phyloP scores from a whole-genome alignment of 2,113 vertebrate species.

The Ginglymostoma cirratum region DNA sequence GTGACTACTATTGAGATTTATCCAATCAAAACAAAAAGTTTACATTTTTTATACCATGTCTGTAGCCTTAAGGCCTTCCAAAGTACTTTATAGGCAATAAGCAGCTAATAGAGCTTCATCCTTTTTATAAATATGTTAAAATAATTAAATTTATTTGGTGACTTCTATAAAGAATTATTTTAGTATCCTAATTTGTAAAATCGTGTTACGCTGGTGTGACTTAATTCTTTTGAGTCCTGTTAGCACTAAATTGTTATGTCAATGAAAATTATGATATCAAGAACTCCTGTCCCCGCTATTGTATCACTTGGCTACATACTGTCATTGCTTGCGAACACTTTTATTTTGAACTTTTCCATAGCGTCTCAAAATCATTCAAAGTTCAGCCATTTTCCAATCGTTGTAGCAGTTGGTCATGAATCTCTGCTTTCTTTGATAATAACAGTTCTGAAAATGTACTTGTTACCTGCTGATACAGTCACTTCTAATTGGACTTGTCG shows the following conservation, averaged over 20 bases:
- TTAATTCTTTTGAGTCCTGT: neutral
- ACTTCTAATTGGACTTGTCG: neutral
- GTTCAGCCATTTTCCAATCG: neutral
- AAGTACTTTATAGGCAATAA: neutral
- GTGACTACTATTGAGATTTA: neutral
- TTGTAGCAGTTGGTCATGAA: neutral
- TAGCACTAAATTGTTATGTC: neutral
- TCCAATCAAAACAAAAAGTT: neutral
- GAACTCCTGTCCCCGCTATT: neutral
- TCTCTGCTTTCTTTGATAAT: neutral
- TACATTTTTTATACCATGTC: neutral
- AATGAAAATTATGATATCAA: neutral
- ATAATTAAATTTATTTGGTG: neutral
- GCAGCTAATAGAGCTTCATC: neutral
- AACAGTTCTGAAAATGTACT: neutral
- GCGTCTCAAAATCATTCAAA: neutral
- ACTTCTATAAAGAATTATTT: neutral
- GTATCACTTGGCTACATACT: neutral
- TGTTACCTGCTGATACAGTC: neutral
- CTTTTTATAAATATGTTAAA: neutral
- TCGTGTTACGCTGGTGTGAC: neutral
- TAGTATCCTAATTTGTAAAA: neutral
- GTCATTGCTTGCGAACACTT: neutral
- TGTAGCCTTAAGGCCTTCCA: neutral
- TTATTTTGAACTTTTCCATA: neutral